Percentiles rank a stretch among this genome's conserved stretches.
Conservation (phyloP, 2,888 invertebrate genomes). For the Ommatoiulus sabulosus region DNA sequence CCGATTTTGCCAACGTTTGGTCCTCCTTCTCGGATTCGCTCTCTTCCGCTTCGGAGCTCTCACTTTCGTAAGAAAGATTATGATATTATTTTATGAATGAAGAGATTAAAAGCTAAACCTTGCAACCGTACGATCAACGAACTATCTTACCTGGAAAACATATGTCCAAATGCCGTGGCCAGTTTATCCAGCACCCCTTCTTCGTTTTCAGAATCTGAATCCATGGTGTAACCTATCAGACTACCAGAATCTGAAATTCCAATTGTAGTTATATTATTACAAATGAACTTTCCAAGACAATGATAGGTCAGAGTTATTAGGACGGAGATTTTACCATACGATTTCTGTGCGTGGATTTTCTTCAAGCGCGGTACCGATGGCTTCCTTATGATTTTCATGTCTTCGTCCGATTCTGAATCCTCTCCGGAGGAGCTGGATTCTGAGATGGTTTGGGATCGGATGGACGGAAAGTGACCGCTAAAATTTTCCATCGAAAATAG, state of each 20-base stretch:
- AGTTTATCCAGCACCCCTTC: slow-evolving; percentile 78
- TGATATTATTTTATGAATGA: not conserved
- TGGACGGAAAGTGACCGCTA: slow-evolving; percentile 65
- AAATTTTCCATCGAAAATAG: slow-evolving; percentile 65
- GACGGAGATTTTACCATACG: slow-evolving; percentile 59
- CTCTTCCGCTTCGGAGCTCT: slow-evolving; percentile 73
- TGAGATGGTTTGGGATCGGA: slow-evolving; percentile 63
- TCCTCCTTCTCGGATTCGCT: slow-evolving; percentile 68
- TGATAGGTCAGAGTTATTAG: not conserved
- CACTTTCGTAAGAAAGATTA: slow-evolving; percentile 64
- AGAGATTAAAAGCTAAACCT: not conserved
- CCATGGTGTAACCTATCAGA: slow-evolving; percentile 64
- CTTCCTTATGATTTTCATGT: slow-evolving; percentile 66
- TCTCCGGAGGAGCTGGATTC: slow-evolving; percentile 64
- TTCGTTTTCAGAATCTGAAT: slow-evolving; percentile 82
- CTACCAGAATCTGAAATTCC: slow-evolving; percentile 61
- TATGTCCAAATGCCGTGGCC: slow-evolving; percentile 79
- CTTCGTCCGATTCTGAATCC: slow-evolving; percentile 67
- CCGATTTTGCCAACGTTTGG: slow-evolving; percentile 17
- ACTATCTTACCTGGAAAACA: slow-evolving; percentile 76
- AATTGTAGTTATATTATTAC: not conserved
- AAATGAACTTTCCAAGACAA: not conserved
- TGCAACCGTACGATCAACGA: not conserved
- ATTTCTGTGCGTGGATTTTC: slow-evolving; percentile 61
- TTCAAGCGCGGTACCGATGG: slow-evolving; percentile 57